phyloP scores from a whole-genome alignment of 2,888 invertebrate genomes.

The Coenonympha glycerion region DNA sequence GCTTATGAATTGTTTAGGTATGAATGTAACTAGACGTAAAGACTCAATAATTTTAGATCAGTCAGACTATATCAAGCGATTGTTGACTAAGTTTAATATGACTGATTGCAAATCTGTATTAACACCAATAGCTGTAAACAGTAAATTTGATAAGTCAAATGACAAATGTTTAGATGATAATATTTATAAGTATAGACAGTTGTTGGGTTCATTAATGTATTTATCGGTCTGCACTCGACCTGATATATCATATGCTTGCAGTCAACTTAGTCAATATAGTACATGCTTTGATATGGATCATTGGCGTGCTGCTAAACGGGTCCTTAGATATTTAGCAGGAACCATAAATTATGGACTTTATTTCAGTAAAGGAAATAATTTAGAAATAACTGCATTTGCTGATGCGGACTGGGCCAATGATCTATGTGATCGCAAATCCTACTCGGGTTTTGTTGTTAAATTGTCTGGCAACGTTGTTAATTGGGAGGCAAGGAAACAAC shows the following conservation, averaged over 20 bases:
- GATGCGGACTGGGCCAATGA: conserved; percentile 13
- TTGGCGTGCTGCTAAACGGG: conserved; percentile 25
- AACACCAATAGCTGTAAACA: conserved; percentile 17
- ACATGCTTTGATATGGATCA: conserved; percentile 23
- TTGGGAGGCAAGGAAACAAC: conserved; percentile 23
- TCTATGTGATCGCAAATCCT: conserved; percentile 9
- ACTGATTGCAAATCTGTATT: conserved; percentile 9
- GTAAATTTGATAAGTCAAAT: conserved; percentile 1
- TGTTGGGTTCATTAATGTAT: conserved; percentile 27
- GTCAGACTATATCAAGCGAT: conserved; percentile 7
- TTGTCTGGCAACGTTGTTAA: not conserved
- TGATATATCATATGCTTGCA: conserved; percentile 24
- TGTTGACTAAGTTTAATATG: conserved; percentile 14
- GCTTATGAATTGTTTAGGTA: conserved; percentile 13
- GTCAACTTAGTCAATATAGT: conserved; percentile 24
- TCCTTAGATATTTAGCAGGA: conserved; percentile 23
- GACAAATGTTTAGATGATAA: conserved; percentile 1
- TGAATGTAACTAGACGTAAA: conserved; percentile 5
- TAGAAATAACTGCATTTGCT: not conserved
- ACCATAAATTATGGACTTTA: conserved; percentile 22
- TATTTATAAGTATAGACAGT: conserved; percentile 6
- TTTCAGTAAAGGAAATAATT: conserved; percentile 8
- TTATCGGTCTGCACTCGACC: conserved; percentile 24
- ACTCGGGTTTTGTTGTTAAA: conserved; percentile 4
- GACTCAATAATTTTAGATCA: conserved; percentile 8